phyloP scores from a whole-genome alignment of 2,797 vertebrate species.

The Choloepus didactylus region DNA sequence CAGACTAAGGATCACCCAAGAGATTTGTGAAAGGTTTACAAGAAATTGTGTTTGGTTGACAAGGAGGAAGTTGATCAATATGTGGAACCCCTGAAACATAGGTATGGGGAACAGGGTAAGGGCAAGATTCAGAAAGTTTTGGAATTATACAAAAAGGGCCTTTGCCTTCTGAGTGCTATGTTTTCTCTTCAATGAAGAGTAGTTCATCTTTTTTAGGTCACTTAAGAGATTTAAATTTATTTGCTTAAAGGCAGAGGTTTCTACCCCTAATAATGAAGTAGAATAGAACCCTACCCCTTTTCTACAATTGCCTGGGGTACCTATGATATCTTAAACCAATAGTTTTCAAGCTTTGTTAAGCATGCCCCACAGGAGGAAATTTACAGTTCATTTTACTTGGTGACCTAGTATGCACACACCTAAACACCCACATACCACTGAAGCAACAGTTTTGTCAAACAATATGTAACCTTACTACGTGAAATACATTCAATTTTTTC shows the following conservation, averaged over 20 bases:
- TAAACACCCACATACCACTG: neutral
- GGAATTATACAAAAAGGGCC: neutral
- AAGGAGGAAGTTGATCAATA: neutral
- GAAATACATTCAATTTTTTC: neutral
- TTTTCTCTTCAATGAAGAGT: neutral
- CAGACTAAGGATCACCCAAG: neutral
- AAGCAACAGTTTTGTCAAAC: neutral
- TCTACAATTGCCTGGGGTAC: neutral
- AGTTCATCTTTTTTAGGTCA: neutral
- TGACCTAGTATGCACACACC: neutral
- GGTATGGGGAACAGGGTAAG: neutral
- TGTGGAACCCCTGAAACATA: neutral
- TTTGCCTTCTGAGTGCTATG: neutral
- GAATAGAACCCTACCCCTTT: neutral
- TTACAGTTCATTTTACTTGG: neutral
- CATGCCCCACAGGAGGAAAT: conserved; percentile 31
- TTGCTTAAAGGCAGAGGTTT: neutral
- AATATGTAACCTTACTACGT: neutral
- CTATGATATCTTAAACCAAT: neutral
- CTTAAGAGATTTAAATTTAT: neutral
- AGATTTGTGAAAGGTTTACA: neutral
- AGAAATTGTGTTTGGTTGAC: neutral
- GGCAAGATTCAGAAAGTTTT: neutral
- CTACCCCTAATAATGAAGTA: neutral
- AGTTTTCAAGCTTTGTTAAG: conserved; percentile 51